phyloP scores from a whole-genome alignment of 2,888 invertebrate species.

The Schizotus pectinicornis region DNA sequence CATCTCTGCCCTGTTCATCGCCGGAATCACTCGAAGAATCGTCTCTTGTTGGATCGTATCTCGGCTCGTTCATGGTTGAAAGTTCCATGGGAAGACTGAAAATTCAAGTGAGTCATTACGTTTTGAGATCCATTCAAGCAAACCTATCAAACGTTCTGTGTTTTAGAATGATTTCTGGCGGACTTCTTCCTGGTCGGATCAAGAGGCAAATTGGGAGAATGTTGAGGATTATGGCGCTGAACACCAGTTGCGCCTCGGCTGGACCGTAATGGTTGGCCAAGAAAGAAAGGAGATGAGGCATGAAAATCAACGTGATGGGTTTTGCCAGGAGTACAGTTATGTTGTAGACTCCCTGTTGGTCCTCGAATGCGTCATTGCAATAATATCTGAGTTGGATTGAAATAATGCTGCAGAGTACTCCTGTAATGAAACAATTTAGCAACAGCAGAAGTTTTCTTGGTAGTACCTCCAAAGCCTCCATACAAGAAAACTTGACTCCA shows the following conservation, averaged over 20 bases:
- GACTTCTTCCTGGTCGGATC: slow-evolving; percentile 28
- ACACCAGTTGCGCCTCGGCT: slow-evolving; percentile 32
- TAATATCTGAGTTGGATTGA: slow-evolving; percentile 32
- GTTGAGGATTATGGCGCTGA: slow-evolving; percentile 38
- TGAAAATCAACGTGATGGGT: slow-evolving; percentile 9
- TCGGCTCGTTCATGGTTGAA: too few relatives aligned
- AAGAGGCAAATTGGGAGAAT: slow-evolving; percentile 39
- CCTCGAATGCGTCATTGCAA: slow-evolving; percentile 2
- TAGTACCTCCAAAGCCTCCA: slow-evolving; percentile 41
- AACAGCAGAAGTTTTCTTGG: neutral
- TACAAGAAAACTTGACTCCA: slow-evolving; percentile 34
- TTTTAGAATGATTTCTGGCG: slow-evolving; percentile 33
- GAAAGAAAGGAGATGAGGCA: too few relatives aligned
- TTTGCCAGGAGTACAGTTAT: too few relatives aligned
- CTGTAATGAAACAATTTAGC: slow-evolving; percentile 28
- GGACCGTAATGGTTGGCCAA: too few relatives aligned
- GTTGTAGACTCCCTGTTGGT: too few relatives aligned
- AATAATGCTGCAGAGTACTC: slow-evolving; percentile 37
- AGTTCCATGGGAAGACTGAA: too few relatives aligned
- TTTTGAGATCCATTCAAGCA: slow-evolving; percentile 33
- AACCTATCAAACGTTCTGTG: slow-evolving; percentile 18
- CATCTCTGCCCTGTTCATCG: too few relatives aligned
- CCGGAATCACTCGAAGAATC: too few relatives aligned
- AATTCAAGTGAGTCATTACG: too few relatives aligned
- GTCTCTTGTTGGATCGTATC: too few relatives aligned